Percentiles rank a stretch among this genome's conserved stretches.
These are phyloP conservation scores for Apis mellifera DNA, from an alignment of 1,140 invertebrate genomes.

Conservation along the genomic window DNA sequence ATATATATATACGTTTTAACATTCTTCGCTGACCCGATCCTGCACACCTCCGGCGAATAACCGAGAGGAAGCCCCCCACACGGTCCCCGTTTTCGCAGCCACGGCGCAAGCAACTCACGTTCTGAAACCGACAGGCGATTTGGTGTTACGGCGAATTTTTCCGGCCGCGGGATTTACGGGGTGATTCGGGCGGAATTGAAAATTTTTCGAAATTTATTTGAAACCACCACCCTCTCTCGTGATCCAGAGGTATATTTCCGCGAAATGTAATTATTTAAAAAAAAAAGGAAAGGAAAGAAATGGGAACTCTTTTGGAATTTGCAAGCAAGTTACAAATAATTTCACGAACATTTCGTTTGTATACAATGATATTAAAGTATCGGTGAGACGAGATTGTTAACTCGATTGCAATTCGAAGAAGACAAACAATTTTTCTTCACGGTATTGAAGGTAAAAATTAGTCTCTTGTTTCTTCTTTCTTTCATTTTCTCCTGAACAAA, in stretches of 20 bases:
- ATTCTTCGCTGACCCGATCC: conserved; percentile 49
- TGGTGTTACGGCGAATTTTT: not conserved
- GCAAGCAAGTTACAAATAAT: too few species aligned
- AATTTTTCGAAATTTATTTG: conserved; percentile 18
- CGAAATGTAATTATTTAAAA: too few species aligned
- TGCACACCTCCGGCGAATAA: conserved; percentile 33
- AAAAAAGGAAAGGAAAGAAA: too few species aligned
- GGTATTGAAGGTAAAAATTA: too few species aligned
- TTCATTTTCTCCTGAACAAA: too few species aligned
- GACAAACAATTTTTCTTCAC: too few species aligned
- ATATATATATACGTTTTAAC: conserved; percentile 49
- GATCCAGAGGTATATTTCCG: not conserved
- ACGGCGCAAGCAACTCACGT: conserved; percentile 7
- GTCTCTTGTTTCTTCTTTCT: too few species aligned
- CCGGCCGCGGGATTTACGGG: not conserved
- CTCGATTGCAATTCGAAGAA: too few species aligned
- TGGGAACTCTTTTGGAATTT: too few species aligned
- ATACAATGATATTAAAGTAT: too few species aligned
- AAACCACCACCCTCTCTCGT: not conserved
- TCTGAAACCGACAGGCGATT: conserved; percentile 11
- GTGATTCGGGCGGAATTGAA: not conserved
- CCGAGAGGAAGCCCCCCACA: conserved; percentile 5
- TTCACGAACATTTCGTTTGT: too few species aligned
- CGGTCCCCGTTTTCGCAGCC: not conserved
- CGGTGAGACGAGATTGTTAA: too few species aligned